Percentiles rank a stretch among this genome's conserved stretches.
Evolutionary conservation across 2,797 vertebrate species (phyloP).

Genomic region (Neopelma chrysocephalum): DNA sequence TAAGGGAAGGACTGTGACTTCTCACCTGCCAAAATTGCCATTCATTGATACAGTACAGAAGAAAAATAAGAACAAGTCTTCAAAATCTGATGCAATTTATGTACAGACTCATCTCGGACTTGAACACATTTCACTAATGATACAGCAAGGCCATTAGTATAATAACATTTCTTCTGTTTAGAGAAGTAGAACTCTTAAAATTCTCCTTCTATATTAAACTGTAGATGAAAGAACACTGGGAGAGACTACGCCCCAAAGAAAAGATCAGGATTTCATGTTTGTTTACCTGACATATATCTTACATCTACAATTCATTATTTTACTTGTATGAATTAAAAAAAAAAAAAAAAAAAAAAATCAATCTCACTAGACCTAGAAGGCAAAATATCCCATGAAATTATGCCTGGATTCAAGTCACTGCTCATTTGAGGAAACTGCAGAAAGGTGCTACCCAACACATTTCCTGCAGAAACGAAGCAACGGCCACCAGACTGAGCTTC

Average conservation of each 20-base stretch:
- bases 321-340: not conserved
- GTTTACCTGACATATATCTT: not conserved
- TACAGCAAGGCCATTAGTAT: not conserved
- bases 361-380: not conserved
- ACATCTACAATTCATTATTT: not conserved
- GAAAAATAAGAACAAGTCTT: not conserved
- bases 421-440: not conserved
- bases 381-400: not conserved
- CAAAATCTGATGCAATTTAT: not conserved
- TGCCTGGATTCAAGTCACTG: not conserved
- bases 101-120: not conserved
- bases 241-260: not conserved
- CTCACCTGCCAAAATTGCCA: not conserved
- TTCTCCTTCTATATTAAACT: not conserved
- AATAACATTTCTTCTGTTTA: not conserved
- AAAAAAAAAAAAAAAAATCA: not conserved
- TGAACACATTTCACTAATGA: not conserved
- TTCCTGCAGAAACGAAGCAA: not conserved
- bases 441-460: not conserved
- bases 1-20: not conserved
- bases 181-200: not conserved
- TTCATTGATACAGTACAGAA: not conserved
- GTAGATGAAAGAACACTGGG: too few species aligned
- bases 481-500: not conserved
- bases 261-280: not conserved